These are phyloP conservation scores for Eristalinus aeneus DNA, from an alignment of 2,888 invertebrate genomes.

Conservation along the genomic window DNA sequence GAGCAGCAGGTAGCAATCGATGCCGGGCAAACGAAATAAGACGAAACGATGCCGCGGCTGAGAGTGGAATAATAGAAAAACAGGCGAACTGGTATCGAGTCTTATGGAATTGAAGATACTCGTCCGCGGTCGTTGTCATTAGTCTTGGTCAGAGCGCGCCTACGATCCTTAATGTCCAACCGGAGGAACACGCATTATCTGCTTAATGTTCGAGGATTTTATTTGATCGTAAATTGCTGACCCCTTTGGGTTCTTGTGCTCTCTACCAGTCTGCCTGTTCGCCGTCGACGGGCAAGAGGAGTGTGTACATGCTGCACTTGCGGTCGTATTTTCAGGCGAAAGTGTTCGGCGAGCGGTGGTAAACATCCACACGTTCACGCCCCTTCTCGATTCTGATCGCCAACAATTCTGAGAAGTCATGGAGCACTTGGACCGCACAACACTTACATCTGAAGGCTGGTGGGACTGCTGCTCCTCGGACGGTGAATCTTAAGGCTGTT, in stretches of 20 bases:
- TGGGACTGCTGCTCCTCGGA: not conserved
- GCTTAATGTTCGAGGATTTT: conserved; percentile 1
- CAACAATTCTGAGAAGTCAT: not conserved
- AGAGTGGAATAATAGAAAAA: not conserved
- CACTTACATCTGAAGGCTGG: not conserved
- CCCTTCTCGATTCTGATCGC: conserved; percentile 10
- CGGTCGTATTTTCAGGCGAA: not conserved
- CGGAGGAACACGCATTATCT: not conserved
- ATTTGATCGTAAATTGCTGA: conserved; percentile 6
- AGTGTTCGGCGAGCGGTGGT: conserved; percentile 18
- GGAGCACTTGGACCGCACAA: not conserved
- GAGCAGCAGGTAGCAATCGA: not conserved
- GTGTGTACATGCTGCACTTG: not conserved
- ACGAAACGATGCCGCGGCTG: not conserved
- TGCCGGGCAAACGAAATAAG: not conserved
- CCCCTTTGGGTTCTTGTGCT: not conserved
- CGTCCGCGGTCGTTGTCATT: not conserved
- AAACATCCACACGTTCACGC: conserved; percentile 29
- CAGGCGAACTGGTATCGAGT: not conserved
- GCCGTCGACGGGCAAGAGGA: not conserved
- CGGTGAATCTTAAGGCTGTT: not conserved
- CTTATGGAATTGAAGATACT: not conserved
- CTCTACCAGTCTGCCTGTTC: not conserved
- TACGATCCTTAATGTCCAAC: not conserved
- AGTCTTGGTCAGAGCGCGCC: not conserved